Base-by-base conservation (phyloP, 2,888 invertebrate species). In the Dynastes grantii region DNA sequence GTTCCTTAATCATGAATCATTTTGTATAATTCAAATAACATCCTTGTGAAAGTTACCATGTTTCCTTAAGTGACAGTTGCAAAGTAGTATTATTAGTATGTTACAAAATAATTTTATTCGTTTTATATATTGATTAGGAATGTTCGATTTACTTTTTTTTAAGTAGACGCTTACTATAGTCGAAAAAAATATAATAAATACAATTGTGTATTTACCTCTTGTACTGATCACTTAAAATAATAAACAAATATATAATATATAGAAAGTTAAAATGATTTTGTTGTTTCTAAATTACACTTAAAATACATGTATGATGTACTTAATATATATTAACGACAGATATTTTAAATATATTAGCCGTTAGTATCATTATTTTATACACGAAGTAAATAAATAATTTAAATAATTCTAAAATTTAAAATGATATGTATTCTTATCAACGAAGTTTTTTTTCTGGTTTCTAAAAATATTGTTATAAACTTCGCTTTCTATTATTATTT, bases 41-140 rank as follows among this genome's bases (percentile, higher is more conserved):
- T 32, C 73, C 37, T 37, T 73, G 45, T 58, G 58, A 73, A 73
- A 73, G 73, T 73, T 73, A 73, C 73, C 73, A 73, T 53, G 58
- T 73, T 73, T 73, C 27, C 40, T 58, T 73, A 58, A 40, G 71
- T 73, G 58, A 51, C 22, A 68, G 51, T 73, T 73, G 22, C 37
- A 58, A 58, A 55, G 32, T 16, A 71, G 32, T 67, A 27, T 16
- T 67, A 71, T 71, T 58, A 37, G 6, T 71, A 11, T 27, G 58
- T 58, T 58, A 13, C 40, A 58, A 73, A 58, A 61, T 73, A 27
- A 53, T 40, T 58, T 73, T 71, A 71, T 55, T 71, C n/a, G 5
- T 58, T 8, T 61, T 27, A 45, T 49, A 49, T 67, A 67, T 22
- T 67, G 49, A 16, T 67, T 27, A 45, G 67, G 9, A 67, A 49